A percentile compares a stretch with the other conserved stretches of the same genome.
These are phyloP conservation scores for Ciona savignyi DNA, from an alignment of 23 tunicate genomes.

Conservation along the genomic window DNA sequence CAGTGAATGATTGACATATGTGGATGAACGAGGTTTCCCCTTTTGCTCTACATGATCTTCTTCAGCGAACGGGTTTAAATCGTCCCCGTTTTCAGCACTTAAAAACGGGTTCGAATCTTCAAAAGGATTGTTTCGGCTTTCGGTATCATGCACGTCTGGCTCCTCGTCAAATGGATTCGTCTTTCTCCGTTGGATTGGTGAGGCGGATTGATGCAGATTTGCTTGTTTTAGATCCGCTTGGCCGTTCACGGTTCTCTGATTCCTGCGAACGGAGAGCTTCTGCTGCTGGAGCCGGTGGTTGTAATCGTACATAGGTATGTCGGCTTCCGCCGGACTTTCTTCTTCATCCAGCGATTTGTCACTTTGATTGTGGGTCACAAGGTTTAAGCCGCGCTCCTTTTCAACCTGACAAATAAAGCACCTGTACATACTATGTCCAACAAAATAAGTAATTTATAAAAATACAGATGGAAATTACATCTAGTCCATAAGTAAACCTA, in stretches of 20 bases:
- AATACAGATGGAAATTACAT: neutral
- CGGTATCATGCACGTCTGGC: slow-evolving; percentile 22
- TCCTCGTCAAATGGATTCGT: slow-evolving; percentile 54
- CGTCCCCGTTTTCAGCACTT: slow-evolving; percentile 13
- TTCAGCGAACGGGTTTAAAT: slow-evolving; percentile 29
- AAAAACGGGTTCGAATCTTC: slow-evolving; percentile 22
- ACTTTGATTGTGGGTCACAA: neutral
- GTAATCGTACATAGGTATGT: neutral
- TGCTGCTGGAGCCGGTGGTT: neutral
- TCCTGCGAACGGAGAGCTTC: neutral
- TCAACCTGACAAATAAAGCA: slow-evolving; percentile 56
- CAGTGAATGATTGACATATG: neutral
- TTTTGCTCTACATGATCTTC: slow-evolving; percentile 6
- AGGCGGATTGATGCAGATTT: slow-evolving; percentile 15
- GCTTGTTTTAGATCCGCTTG: neutral
- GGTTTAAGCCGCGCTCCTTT: slow-evolving; percentile 24
- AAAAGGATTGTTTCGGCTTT: slow-evolving; percentile 47
- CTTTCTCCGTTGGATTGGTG: slow-evolving; percentile 39
- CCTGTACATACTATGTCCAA: neutral
- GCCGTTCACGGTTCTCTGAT: neutral
- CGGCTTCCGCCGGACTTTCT: slow-evolving; percentile 32
- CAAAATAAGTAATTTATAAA: neutral
- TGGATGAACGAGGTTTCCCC: neutral
- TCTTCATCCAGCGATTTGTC: slow-evolving; percentile 10
- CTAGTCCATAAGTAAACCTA: too few relatives aligned